Evolutionary conservation across 2,888 invertebrate genomes (phyloP), one percentile per base, ranked within the genome.

Genomic region (Orthonychiurus folsomi): DNA sequence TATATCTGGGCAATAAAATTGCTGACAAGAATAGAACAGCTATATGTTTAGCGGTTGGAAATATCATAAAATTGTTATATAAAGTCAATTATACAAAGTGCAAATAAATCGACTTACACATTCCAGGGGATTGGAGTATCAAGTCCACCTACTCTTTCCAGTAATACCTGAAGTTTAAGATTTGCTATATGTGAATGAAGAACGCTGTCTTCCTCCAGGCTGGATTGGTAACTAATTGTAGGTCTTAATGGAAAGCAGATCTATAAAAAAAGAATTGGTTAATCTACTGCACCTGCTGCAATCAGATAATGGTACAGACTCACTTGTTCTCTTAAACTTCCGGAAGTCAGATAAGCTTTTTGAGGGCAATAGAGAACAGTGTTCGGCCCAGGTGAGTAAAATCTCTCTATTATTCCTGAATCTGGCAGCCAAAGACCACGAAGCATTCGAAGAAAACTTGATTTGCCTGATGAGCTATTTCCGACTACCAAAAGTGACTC

Each of bases 381-480:
- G 27, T 73, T 71, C 18, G 78, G 75, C 18, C 73, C 74, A n/a
- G 73, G 70, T 21, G 74, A 71, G 62, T 70, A 62, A 57, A 68
- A 58, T 59, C 72, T 62, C 3, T 65, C 63, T 20, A 77, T 63
- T 9, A 61, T 56, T 1, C 76, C 76, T 50, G 65, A 61, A 5
- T 66, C 69, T 55, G 75, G 74, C 9, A 77, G 77, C 83, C 83
- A 84, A n/a, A 84, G 74, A 3, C 81, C 81, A 66, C 78, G 78
- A 48, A 83, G 73, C 27, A 81, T 76, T 27, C 83, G 74, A 21
- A 83, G 74, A n/a, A 84, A 73, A 47, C 82, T 81, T 20, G 81
- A 81, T 74, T 83, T 83, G 12, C 83, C 83, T 72, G 79, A 77
- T 1, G 82, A 80, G 73, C 81, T 82, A 66, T 79, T 77, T 3